phyloP scores from a whole-genome alignment of 2,797 vertebrate species.

The Sebastes matsubarae region DNA sequence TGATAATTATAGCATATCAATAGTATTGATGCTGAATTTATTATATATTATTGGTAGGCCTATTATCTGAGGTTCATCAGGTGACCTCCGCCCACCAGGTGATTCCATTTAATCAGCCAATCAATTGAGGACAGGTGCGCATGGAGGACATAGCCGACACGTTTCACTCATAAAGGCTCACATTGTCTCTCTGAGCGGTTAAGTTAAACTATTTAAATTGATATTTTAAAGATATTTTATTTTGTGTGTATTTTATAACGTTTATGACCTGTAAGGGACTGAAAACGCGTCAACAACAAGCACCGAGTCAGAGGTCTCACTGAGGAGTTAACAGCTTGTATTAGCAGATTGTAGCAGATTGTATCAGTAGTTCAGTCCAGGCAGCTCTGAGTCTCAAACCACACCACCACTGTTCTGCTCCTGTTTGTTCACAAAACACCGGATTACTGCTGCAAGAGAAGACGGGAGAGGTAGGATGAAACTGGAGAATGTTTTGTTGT shows the following conservation, averaged over 20 bases:
- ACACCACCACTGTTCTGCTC: neutral
- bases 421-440: neutral
- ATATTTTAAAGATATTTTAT: neutral
- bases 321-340: neutral
- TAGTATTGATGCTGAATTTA: neutral
- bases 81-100: conserved; percentile 42
- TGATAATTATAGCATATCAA: neutral
- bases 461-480: conserved; percentile 34
- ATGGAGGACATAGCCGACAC: rapidly evolving
- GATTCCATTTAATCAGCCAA: conserved; percentile 20
- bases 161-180: rapidly evolving
- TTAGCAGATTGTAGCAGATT: neutral
- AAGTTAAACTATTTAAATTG: neutral
- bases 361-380: neutral
- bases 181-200: neutral
- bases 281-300: neutral
- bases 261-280: neutral
- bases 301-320: neutral
- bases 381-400: neutral
- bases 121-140: conserved; percentile 22
- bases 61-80: neutral
- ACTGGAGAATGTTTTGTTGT: neutral
- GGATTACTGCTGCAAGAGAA: neutral
- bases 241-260: neutral
- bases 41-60: neutral